Conservation (phyloP, 2,113 vertebrate species). For the Oreochromis spilurus region DNA sequence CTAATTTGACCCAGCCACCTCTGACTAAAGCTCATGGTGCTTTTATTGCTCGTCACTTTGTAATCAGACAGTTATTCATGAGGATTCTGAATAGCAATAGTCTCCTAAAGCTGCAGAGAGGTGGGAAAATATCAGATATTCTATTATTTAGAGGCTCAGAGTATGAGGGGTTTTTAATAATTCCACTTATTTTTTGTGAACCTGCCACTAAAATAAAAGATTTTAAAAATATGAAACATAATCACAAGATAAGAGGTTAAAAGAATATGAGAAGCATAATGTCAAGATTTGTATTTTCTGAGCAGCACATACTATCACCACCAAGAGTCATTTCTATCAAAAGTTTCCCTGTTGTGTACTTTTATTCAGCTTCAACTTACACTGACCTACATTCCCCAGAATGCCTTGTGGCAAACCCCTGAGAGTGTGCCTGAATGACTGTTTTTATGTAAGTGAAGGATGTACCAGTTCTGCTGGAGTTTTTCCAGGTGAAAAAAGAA, state of each 20-base stretch:
- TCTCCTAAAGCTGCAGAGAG: neutral
- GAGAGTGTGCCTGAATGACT: slow-evolving; percentile 9
- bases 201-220: neutral
- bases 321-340: neutral
- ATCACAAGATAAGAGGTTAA: neutral
- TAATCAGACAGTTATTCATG: slow-evolving; percentile 28
- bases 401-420: slow-evolving; percentile 28
- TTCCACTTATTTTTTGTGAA: neutral
- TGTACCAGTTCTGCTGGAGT: neutral
- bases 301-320: neutral
- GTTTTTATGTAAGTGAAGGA: slow-evolving; percentile 3
- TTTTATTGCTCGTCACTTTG: slow-evolving; percentile 17
- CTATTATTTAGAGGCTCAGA: neutral
- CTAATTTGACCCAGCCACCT: slow-evolving; percentile 35
- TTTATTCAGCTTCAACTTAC: slow-evolving; percentile 4
- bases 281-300: neutral
- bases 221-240: neutral
- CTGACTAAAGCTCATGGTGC: neutral
- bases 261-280: neutral
- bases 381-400: slow-evolving; percentile 36
- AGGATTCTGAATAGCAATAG: slow-evolving; percentile 5
- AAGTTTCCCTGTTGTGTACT: neutral
- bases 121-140: neutral
- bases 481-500: neutral
- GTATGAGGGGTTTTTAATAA: neutral